A percentile compares a stretch with the other conserved stretches of the same genome.
Evolutionary conservation across 2,888 invertebrate species (phyloP).

Genomic region (Scaptodrosophila latifasciaeformis): DNA sequence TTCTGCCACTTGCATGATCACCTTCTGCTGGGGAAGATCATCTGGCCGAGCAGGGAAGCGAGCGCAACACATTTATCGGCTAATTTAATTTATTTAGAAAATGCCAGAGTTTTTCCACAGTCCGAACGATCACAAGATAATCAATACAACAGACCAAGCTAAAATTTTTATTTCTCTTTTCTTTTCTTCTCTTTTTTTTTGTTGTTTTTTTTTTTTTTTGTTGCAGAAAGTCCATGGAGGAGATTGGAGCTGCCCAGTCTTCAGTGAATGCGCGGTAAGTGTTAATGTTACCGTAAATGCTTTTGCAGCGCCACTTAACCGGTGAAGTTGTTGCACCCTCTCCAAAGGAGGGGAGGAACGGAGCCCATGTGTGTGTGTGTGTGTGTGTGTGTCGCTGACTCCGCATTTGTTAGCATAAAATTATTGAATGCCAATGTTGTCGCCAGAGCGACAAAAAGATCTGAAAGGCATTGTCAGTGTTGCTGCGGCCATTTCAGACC

Average conservation of each 20-base stretch:
- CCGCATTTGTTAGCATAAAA: conserved; percentile 75
- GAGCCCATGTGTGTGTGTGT: no score
- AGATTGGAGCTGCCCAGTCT: conserved; percentile 85
- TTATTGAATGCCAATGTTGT: conserved; percentile 70
- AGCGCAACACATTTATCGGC: conserved; percentile 72
- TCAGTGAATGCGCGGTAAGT: conserved; percentile 93
- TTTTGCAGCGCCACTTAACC: conserved; percentile 33
- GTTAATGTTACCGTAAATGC: conserved; percentile 69
- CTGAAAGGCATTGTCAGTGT: conserved; percentile 44
- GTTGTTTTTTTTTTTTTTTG: conserved; percentile 74
- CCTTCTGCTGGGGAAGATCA: no score
- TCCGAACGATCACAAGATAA: no score
- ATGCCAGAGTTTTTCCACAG: conserved; percentile 62
- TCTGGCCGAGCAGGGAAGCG: no score
- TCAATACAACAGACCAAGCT: conserved; percentile 55
- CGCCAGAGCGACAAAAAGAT: conserved; percentile 33
- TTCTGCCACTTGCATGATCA: conserved; percentile 51
- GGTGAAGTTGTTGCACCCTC: no score
- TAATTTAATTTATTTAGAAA: conserved; percentile 72
- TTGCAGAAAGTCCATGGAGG: conserved; percentile 91
- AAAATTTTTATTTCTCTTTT: conserved; percentile 34
- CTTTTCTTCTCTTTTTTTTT: conserved; percentile 23
- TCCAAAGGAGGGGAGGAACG: no score
- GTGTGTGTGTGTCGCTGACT: no score
- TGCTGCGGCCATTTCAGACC: conserved; percentile 51